A percentile compares a stretch with the other conserved stretches of the same genome.
Evolutionary conservation across 2,113 vertebrate genomes (phyloP).

Genomic region (Pomatostomus ruficeps): DNA sequence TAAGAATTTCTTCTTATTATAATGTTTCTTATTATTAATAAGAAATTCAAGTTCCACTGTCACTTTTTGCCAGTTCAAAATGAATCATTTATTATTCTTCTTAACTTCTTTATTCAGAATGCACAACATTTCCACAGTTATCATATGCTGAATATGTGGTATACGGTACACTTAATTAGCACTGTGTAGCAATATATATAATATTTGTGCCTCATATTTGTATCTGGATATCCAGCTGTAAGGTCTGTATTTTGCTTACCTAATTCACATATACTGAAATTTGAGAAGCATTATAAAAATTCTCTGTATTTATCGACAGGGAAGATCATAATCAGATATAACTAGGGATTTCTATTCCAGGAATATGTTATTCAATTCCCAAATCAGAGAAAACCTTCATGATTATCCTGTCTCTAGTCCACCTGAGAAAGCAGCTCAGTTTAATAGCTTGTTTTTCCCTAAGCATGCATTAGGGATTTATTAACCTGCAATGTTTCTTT

Average conservation of each 20-base stretch:
- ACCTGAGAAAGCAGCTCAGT: not conserved
- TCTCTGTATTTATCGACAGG: not conserved
- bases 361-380: not conserved
- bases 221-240: not conserved
- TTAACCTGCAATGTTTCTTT: not conserved
- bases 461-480: not conserved
- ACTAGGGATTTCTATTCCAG: not conserved
- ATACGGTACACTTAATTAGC: not conserved
- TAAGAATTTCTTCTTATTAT: not conserved
- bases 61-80: not conserved
- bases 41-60: not conserved
- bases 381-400: not conserved
- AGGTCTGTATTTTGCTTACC: not conserved
- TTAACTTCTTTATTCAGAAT: not conserved
- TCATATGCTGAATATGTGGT: not conserved
- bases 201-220: not conserved
- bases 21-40: not conserved
- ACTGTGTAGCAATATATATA: not conserved
- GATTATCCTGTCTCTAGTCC: not conserved
- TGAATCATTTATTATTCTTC: fast-evolving
- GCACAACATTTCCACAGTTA: not conserved
- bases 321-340: not conserved
- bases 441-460: not conserved
- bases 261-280: not conserved
- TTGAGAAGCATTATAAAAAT: not conserved